Evolutionary conservation across 2,888 invertebrate genomes (phyloP).

Genomic region (Athalia circularis): DNA sequence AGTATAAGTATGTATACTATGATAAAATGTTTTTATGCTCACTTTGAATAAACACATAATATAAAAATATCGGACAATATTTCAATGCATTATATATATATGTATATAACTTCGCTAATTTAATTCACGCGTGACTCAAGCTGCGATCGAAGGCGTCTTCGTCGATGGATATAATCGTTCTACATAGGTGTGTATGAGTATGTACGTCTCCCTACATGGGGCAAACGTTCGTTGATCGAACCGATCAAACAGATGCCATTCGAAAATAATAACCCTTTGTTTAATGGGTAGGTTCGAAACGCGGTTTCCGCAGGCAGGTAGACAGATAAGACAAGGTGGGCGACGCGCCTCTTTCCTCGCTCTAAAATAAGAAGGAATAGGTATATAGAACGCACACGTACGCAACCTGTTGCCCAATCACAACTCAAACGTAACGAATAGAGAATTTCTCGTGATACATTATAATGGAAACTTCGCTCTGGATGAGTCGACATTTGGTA

Average conservation of each 20-base stretch:
- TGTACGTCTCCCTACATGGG: too few relatives aligned
- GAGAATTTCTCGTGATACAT: conserved; percentile 37
- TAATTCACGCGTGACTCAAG: conserved; percentile 24
- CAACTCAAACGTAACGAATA: conserved; percentile 40
- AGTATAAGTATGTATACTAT: too few relatives aligned
- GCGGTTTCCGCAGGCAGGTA: conserved; percentile 32
- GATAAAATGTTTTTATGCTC: neutral
- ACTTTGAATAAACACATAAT: conserved; percentile 21
- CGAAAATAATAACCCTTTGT: conserved; percentile 30
- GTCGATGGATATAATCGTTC: conserved; percentile 23
- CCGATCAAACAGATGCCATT: conserved; percentile 5
- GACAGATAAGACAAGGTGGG: conserved; percentile 40
- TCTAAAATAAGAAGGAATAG: neutral
- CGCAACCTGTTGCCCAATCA: conserved; percentile 43
- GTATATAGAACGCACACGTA: conserved; percentile 37
- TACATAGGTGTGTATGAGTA: neutral
- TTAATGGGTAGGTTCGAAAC: conserved; percentile 16
- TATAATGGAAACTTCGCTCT: conserved; percentile 45
- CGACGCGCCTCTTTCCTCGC: conserved; percentile 19
- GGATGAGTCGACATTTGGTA: conserved; percentile 47
- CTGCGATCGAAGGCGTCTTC: conserved; percentile 39
- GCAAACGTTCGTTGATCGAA: neutral
- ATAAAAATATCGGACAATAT: neutral
- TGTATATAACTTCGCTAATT: conserved; percentile 12
- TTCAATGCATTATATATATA: neutral